Conservation (phyloP, 1,140 invertebrate species). For the Charaxes varanes region DNA sequence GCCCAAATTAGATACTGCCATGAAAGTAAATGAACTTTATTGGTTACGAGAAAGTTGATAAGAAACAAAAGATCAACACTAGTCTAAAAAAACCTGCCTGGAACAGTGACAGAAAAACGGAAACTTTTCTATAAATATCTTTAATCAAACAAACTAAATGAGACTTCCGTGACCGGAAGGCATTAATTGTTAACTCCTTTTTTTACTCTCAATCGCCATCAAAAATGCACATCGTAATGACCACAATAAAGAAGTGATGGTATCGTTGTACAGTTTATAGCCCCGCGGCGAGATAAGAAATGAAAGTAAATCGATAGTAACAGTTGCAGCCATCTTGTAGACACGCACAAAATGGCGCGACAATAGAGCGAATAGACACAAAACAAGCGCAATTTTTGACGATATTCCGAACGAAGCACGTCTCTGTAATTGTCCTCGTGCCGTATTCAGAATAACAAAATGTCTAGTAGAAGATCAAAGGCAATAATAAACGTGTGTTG, state of each 20-base stretch:
- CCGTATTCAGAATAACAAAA: conserved; percentile 58
- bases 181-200: conserved; percentile 51
- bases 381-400: conserved; percentile 53
- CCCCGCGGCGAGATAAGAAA: conserved; percentile 35
- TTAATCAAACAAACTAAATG: conserved; percentile 17
- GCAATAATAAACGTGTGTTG: conserved; percentile 62
- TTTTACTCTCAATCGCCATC: conserved; percentile 56
- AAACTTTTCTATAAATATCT: conserved; percentile 9
- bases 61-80: no score
- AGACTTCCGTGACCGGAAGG: conserved; percentile 56
- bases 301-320: conserved; percentile 39
- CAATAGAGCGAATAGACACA: conserved; percentile 22
- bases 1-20: no score
- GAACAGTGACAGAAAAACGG: conserved; percentile 1
- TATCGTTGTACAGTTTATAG: conserved; percentile 48
- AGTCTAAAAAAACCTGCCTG: no score
- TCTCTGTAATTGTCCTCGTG: conserved; percentile 55
- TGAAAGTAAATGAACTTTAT: no score
- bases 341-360: conserved; percentile 49
- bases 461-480: conserved; percentile 62
- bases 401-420: conserved; percentile 56
- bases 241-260: conserved; percentile 45
- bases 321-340: conserved; percentile 30
- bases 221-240: conserved; percentile 64
- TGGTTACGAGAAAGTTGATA: no score